Evolutionary conservation across 1,140 invertebrate genomes (phyloP).

Genomic region (Calliphora vicina): DNA sequence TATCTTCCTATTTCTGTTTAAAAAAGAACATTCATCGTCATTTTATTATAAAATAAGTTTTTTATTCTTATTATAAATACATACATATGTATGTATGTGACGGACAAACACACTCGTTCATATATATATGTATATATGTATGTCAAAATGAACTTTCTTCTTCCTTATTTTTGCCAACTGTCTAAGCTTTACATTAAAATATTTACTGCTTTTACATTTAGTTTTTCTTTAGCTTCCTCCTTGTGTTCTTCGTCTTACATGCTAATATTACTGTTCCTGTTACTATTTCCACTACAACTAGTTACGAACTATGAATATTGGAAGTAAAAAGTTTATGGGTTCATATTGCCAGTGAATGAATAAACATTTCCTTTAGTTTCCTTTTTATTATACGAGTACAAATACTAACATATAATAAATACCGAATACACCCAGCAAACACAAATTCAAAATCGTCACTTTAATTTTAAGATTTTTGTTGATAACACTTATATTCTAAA

Average conservation of each 20-base stretch:
- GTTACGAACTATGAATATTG: background rate
- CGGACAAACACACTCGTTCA: no score
- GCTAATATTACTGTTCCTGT: background rate
- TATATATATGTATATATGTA: no score
- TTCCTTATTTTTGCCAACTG: background rate
- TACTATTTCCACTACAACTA: background rate
- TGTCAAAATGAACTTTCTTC: background rate
- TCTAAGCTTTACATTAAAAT: background rate
- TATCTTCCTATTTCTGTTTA: background rate
- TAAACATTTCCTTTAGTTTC: slow-evolving; percentile 31
- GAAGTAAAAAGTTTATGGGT: background rate
- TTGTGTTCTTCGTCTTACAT: background rate
- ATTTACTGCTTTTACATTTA: background rate
- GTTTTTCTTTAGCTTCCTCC: background rate
- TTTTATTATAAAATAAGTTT: background rate
- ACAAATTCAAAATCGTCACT: no score
- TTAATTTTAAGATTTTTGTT: no score
- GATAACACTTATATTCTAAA: no score
- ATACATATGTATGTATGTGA: background rate
- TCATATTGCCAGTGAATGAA: background rate
- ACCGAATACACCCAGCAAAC: background rate
- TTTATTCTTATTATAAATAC: background rate
- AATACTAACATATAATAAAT: no score
- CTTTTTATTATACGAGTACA: background rate
- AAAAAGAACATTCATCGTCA: background rate